Percentiles rank a stretch among this genome's conserved stretches.
Conservation (phyloP, 2,888 invertebrate species). For the Periphyllus acericola region DNA sequence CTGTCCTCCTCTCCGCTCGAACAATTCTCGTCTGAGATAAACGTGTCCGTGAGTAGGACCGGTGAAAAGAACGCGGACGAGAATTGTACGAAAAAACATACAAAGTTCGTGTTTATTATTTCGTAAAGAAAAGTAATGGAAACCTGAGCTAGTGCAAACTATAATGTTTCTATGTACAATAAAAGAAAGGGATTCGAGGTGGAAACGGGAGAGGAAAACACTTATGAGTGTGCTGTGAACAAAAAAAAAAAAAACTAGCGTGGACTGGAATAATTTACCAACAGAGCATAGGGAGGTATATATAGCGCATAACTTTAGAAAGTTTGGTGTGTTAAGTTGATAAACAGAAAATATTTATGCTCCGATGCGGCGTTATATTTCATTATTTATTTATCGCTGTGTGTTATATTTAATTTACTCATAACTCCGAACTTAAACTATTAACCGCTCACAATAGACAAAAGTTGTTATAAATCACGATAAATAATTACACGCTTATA, state of each 20-base stretch:
- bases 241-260: not conserved
- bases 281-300: not conserved
- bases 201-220: not conserved
- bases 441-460: not conserved
- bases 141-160: slow-evolving; percentile 6
- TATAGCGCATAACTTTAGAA: slow-evolving; percentile 26
- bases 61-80: not conserved
- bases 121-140: not conserved
- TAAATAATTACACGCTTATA: slow-evolving; percentile 3
- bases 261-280: slow-evolving; percentile 13
- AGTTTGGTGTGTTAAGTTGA: not conserved
- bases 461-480: slow-evolving; percentile 5
- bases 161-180: not conserved
- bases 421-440: not conserved
- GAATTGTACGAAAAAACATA: not conserved
- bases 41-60: not conserved
- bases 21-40: not conserved
- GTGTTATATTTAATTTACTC: not conserved
- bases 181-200: not conserved
- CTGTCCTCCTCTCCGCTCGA: not conserved
- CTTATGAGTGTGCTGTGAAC: not conserved
- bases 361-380: not conserved
- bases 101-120: not conserved
- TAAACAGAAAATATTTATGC: not conserved
- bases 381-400: not conserved